A percentile compares a stretch with the other conserved stretches of the same genome.
phyloP scores from a whole-genome alignment of 2,113 vertebrate genomes.

The Chauna torquata region DNA sequence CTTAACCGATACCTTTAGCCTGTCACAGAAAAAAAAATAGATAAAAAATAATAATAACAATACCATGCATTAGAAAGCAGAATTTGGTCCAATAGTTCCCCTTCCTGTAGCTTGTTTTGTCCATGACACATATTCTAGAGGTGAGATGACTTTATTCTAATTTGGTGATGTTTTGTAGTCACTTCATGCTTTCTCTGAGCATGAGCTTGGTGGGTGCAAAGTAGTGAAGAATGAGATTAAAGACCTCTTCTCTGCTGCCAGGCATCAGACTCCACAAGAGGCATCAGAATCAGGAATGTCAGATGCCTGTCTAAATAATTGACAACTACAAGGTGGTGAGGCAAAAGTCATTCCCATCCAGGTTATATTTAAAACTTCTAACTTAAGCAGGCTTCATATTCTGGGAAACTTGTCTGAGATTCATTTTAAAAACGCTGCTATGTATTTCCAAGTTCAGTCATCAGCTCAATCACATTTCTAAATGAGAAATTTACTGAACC shows the following conservation, averaged over 20 bases:
- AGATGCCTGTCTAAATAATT: constrained; percentile 39
- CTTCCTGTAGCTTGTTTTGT: not conserved
- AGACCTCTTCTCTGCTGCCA: not conserved
- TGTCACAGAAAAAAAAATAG: not conserved
- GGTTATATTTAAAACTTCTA: constrained; percentile 55
- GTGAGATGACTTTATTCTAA: not conserved
- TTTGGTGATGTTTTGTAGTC: not conserved
- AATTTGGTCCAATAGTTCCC: not conserved
- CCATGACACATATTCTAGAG: not conserved
- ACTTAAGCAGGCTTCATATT: not conserved
- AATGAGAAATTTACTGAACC: not conserved
- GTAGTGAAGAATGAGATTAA: constrained; percentile 1
- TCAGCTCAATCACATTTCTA: not conserved
- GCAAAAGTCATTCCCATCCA: constrained; percentile 35
- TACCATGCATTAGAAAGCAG: not conserved
- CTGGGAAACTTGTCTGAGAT: not conserved
- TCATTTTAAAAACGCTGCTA: not conserved
- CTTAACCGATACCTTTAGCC: not conserved
- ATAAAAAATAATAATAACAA: not conserved
- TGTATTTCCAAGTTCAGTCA: not conserved
- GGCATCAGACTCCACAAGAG: not conserved
- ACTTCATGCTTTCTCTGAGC: not conserved
- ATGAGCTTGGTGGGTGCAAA: not conserved
- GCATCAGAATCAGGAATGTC: not conserved
- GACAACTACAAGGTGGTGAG: constrained; percentile 33